Conservation (phyloP, 2,797 vertebrate genomes). For the Menidia menidia region DNA sequence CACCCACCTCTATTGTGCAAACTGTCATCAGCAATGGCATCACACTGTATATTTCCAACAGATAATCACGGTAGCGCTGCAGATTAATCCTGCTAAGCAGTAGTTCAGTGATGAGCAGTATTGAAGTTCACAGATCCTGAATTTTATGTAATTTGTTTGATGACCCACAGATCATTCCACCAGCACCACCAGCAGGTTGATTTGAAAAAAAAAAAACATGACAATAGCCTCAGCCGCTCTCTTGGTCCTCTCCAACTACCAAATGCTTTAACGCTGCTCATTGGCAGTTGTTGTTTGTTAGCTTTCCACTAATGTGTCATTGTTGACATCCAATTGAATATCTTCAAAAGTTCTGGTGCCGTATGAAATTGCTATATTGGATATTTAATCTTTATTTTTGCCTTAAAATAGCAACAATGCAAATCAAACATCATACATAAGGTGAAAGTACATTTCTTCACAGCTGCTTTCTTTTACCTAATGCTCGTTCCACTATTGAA, state of each 20-base stretch:
- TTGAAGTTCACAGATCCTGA: background rate
- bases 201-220: background rate
- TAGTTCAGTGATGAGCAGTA: background rate
- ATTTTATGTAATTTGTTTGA: background rate
- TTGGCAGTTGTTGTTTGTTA: too few relatives aligned
- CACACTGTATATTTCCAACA: background rate
- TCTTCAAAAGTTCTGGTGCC: too few relatives aligned
- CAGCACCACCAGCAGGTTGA: background rate
- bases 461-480: background rate
- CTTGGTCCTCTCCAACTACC: background rate
- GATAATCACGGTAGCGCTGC: background rate
- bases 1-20: background rate
- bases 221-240: background rate
- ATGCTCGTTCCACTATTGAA: background rate
- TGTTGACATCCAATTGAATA: too few relatives aligned
- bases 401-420: too few relatives aligned
- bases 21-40: background rate
- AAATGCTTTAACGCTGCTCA: background rate
- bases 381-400: background rate
- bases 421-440: too few relatives aligned
- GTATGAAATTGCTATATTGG: background rate
- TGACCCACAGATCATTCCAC: background rate
- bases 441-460: too few relatives aligned
- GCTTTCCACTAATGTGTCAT: too few relatives aligned
- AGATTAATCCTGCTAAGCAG: background rate